Evolutionary conservation across 2,888 invertebrate genomes (phyloP), one percentile per base, ranked within the genome.

Genomic region (Synanthedon tipuliformis): DNA sequence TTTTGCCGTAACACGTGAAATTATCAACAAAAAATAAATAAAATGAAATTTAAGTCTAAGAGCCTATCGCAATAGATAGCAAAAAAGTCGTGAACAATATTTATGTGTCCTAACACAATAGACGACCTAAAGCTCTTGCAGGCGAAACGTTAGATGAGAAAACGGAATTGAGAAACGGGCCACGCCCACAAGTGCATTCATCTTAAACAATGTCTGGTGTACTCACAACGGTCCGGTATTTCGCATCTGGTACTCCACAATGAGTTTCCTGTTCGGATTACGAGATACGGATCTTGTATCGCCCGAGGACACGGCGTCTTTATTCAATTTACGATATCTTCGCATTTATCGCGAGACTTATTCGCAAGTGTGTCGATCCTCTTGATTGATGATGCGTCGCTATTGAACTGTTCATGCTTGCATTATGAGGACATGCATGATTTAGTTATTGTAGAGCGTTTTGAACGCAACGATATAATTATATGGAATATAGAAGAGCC

Each of bases 181-280:
- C 85, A 81, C 86, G 85, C 86, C 86, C 78, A 73, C 73, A 72
- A 75, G 74, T 76, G 71, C 64, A 73, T 75, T 73, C 65, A 64
- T 60, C 48, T 54, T 63, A 58, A 63, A 68, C 66, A 69, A 68
- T 67, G 61, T 60, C 58, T 53, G n/a, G 61, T 62, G 68, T 66
- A 60, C 60, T 65, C 64, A 62, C 66, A 65, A 66, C 61, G 60
- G 62, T 67, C 62, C 63, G 82, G 86, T 78, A 86, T 87, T 86
- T 85, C 83, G 82, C 87, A 86, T 87, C 86, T 86, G 86, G 75
- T 72, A 61, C 64, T 65, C 65, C 61, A 84, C 84, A 87, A 86
- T 77, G 72, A 71, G 65, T 70, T 87, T 87, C 87, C 87, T 86
- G 87, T 84, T 75, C 78, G 85, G 84, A 84, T 85, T 85, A 82